Conservation (phyloP, 2,888 invertebrate genomes). For the Drosophila nr. perissopoda region DNA sequence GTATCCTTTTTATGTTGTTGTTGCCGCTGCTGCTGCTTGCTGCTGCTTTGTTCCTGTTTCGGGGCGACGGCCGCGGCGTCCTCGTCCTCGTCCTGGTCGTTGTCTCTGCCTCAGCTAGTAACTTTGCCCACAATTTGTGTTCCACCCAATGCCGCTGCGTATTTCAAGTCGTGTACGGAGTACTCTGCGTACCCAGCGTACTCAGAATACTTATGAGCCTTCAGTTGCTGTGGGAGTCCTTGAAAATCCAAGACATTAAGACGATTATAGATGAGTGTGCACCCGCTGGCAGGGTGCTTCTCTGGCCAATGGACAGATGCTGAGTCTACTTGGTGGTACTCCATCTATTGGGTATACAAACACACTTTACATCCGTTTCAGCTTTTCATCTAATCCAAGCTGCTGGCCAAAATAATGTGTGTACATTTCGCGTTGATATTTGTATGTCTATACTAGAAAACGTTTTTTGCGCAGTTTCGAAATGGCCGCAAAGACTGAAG, state of each 20-base stretch:
- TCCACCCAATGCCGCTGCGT: slow-evolving; percentile 49
- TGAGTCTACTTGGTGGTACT: slow-evolving; percentile 8
- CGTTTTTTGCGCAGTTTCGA: slow-evolving; percentile 76
- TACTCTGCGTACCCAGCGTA: slow-evolving; percentile 21
- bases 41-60: slow-evolving; percentile 71
- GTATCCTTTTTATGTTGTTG: slow-evolving; percentile 57
- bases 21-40: slow-evolving; percentile 25
- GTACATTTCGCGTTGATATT: slow-evolving; percentile 8
- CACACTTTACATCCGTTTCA: slow-evolving; percentile 33
- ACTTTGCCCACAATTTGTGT: slow-evolving; percentile 31
- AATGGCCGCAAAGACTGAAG: slow-evolving; percentile 63
- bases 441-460: slow-evolving; percentile 31
- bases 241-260: slow-evolving; percentile 24
- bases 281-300: slow-evolving; percentile 45
- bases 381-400: slow-evolving; percentile 36
- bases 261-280: slow-evolving; percentile 15
- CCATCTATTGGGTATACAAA: slow-evolving; percentile 23
- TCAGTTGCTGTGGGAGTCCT: slow-evolving; percentile 38
- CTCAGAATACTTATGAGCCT: slow-evolving; percentile 20
- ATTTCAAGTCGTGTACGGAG: slow-evolving; percentile 36
- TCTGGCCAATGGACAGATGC: slow-evolving; percentile 21
- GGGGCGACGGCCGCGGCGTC: slow-evolving; percentile 70
- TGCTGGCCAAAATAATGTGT: slow-evolving; percentile 8
- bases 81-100: slow-evolving; percentile 26
- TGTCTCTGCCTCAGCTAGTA: slow-evolving; percentile 28